These are phyloP conservation scores for Hemibagrus guttatus DNA, from an alignment of 2,797 vertebrate species.

Conservation along the genomic window DNA sequence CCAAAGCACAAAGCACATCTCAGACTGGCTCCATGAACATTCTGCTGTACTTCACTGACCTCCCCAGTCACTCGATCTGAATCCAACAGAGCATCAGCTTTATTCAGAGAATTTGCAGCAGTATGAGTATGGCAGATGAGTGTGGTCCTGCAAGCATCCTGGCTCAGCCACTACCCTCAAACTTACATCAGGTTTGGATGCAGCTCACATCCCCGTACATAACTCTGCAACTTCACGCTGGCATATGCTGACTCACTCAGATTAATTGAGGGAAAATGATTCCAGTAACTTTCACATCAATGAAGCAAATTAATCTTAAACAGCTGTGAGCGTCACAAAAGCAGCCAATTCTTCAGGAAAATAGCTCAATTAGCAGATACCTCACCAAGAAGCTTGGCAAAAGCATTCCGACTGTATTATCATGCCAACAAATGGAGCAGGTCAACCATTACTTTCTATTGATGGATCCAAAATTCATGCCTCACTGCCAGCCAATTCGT, in stretches of 20 bases:
- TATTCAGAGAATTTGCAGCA: background rate
- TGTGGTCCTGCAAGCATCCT: background rate
- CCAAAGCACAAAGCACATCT: background rate
- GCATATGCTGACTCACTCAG: slow-evolving; percentile 3
- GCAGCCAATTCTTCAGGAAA: slow-evolving; percentile 35
- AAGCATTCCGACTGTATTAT: slow-evolving; percentile 34
- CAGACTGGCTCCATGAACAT: background rate
- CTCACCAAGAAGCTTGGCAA: slow-evolving; percentile 30
- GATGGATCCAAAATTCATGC: slow-evolving; percentile 40
- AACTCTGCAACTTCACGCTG: background rate
- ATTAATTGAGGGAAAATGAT: slow-evolving; percentile 24
- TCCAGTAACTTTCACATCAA: slow-evolving; percentile 30
- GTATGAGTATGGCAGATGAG: background rate
- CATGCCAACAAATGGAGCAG: slow-evolving; percentile 44
- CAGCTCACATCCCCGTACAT: background rate
- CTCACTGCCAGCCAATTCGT: slow-evolving; percentile 41
- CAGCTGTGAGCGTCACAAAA: slow-evolving; percentile 35
- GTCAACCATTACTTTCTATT: slow-evolving; percentile 47
- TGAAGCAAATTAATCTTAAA: slow-evolving; percentile 42
- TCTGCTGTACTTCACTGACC: background rate
- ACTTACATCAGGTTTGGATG: background rate
- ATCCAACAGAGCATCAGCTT: background rate
- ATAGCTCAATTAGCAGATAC: slow-evolving; percentile 43
- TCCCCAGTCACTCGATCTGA: background rate
- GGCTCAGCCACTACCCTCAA: background rate